Percentiles rank a stretch among this genome's conserved stretches.
These are phyloP conservation scores for Clarias pachynema DNA, from an alignment of 2,797 vertebrate species.

Conservation along the genomic window DNA sequence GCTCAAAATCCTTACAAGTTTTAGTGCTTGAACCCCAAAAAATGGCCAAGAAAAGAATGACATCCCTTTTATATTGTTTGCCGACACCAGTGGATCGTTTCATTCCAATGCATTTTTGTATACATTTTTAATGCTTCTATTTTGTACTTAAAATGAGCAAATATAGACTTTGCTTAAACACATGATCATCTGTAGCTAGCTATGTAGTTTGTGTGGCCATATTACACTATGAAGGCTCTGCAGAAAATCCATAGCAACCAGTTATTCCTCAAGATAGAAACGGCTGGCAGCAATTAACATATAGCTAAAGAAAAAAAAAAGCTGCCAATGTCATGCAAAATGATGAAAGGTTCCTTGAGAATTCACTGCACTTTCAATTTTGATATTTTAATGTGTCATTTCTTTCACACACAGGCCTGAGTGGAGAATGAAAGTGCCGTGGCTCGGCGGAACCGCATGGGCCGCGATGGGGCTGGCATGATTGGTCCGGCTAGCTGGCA, in stretches of 20 bases:
- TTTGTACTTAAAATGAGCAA: not conserved
- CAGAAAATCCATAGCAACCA: not conserved
- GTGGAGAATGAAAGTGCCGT: slow-evolving; percentile 67
- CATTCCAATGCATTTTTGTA: not conserved
- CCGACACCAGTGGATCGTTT: not conserved
- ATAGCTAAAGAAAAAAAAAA: not conserved
- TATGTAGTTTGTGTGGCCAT: not conserved
- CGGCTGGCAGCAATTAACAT: not conserved
- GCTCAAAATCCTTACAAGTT: not conserved
- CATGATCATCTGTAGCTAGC: not conserved
- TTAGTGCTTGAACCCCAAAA: not conserved
- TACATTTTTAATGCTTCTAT: not conserved
- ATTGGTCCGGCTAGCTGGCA: slow-evolving; percentile 71
- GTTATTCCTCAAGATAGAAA: not conserved
- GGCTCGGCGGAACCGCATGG: slow-evolving; percentile 61
- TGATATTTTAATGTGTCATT: slow-evolving; percentile 36
- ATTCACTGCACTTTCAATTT: not conserved
- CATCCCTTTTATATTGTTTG: not conserved
- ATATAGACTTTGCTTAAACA: not conserved
- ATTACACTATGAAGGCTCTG: not conserved
- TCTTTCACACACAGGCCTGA: slow-evolving; percentile 66
- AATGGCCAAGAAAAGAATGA: not conserved
- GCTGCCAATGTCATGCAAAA: not conserved
- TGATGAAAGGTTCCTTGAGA: not conserved
- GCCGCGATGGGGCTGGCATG: slow-evolving; percentile 66